Percentiles rank a stretch among this genome's conserved stretches.
Evolutionary conservation across 2,113 vertebrate species (phyloP).

Genomic region (Crocuta crocuta): DNA sequence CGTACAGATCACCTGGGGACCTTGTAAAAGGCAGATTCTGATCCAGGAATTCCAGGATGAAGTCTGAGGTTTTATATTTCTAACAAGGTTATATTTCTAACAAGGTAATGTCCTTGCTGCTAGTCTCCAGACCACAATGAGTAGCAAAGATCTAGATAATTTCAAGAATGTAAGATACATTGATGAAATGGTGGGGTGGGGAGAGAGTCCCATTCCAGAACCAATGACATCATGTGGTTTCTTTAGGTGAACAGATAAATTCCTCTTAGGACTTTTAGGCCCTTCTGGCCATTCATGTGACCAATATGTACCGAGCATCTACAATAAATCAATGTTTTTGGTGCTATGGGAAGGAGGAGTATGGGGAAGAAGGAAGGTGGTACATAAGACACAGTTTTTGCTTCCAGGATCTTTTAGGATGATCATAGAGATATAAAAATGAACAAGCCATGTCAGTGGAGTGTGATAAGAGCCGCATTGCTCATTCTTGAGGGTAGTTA

Average conservation of each 20-base stretch:
- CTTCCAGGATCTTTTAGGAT: background rate
- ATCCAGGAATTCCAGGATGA: background rate
- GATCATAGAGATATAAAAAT: background rate
- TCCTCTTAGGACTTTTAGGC: background rate
- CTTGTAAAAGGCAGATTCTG: background rate
- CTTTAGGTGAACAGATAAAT: background rate
- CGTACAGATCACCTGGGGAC: background rate
- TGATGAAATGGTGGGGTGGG: background rate
- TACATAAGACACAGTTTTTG: background rate
- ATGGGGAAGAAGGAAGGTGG: background rate
- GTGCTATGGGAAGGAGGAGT: background rate
- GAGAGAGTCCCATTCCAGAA: background rate
- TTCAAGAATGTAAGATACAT: background rate
- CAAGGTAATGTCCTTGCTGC: background rate
- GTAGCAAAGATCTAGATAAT: background rate
- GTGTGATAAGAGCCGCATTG: background rate
- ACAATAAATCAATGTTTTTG: background rate
- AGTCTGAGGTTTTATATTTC: slow-evolving; percentile 1
- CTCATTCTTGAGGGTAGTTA: background rate
- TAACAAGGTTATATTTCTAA: background rate
- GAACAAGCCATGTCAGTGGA: background rate
- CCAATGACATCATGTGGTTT: background rate
- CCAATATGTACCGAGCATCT: background rate
- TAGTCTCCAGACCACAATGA: background rate
- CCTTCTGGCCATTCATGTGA: background rate